Conservation (phyloP, 2,113 vertebrate species). For the Forbesichthys papilliferus region DNA sequence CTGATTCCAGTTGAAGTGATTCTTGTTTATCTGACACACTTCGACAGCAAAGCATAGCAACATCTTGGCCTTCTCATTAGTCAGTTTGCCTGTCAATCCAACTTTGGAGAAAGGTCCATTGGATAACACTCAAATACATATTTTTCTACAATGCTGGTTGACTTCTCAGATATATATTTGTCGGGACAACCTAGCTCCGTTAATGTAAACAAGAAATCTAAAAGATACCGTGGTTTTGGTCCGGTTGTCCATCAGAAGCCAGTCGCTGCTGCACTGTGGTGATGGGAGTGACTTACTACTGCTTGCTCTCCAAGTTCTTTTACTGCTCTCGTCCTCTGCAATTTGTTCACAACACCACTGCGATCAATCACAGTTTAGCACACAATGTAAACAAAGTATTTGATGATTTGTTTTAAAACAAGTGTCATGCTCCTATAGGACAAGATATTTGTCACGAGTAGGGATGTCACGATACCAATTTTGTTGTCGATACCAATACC, state of each 20-base stretch:
- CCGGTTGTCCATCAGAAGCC: neutral
- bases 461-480: too few relatives aligned
- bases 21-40: too few relatives aligned
- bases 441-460: too few relatives aligned
- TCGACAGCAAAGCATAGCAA: too few relatives aligned
- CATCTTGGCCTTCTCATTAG: too few relatives aligned
- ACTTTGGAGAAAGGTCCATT: too few relatives aligned
- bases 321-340: conserved; percentile 39
- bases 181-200: neutral
- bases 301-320: conserved; percentile 57
- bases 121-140: neutral
- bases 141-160: neutral
- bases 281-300: neutral
- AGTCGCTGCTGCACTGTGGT: conserved; percentile 5
- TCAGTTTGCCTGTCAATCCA: too few relatives aligned
- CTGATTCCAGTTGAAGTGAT: too few relatives aligned
- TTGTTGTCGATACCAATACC: too few relatives aligned
- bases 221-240: conserved; percentile 42
- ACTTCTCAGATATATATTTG: neutral
- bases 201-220: neutral
- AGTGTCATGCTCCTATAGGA: too few relatives aligned
- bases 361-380: neutral
- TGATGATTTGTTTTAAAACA: neutral
- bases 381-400: neutral
- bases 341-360: neutral